phyloP scores from a whole-genome alignment of 2,888 invertebrate genomes.

The Lasioglossum marginatum region DNA sequence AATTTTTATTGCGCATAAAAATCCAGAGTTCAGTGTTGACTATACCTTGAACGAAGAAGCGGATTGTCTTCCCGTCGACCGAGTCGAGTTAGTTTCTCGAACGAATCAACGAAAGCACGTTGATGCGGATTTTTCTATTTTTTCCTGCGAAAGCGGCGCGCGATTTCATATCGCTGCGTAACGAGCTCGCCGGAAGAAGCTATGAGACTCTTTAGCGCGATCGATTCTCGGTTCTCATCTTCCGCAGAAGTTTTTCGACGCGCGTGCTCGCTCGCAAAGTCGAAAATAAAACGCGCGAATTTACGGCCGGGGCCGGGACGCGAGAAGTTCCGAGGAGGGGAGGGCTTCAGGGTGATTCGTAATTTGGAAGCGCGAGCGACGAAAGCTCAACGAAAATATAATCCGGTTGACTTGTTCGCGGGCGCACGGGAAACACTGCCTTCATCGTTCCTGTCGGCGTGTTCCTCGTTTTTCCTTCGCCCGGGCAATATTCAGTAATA shows the following conservation, averaged over 20 bases:
- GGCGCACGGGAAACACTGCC: neutral
- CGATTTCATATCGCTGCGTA: conserved; percentile 20
- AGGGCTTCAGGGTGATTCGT: conserved; percentile 36
- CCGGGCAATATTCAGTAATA: conserved; percentile 37
- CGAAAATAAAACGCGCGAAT: conserved; percentile 45
- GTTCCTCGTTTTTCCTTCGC: neutral
- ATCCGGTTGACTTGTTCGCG: conserved; percentile 50
- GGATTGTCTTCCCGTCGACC: neutral
- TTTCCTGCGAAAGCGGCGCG: neutral
- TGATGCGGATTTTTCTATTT: neutral
- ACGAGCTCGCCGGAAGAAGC: conserved; percentile 12
- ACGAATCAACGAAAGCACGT: neutral
- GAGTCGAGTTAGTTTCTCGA: neutral
- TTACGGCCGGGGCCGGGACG: conserved; percentile 13
- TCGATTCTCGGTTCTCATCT: conserved; percentile 22
- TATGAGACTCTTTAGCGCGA: neutral
- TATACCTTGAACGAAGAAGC: neutral
- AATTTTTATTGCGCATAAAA: neutral
- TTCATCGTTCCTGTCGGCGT: neutral
- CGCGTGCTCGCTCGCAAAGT: neutral
- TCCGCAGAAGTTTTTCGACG: conserved; percentile 11
- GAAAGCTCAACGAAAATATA: conserved; percentile 44
- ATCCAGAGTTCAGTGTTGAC: neutral
- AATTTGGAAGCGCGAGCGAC: conserved; percentile 48
- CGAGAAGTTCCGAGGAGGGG: conserved; percentile 4